phyloP scores from a whole-genome alignment of 1,140 invertebrate species.

The Dryas iulia region DNA sequence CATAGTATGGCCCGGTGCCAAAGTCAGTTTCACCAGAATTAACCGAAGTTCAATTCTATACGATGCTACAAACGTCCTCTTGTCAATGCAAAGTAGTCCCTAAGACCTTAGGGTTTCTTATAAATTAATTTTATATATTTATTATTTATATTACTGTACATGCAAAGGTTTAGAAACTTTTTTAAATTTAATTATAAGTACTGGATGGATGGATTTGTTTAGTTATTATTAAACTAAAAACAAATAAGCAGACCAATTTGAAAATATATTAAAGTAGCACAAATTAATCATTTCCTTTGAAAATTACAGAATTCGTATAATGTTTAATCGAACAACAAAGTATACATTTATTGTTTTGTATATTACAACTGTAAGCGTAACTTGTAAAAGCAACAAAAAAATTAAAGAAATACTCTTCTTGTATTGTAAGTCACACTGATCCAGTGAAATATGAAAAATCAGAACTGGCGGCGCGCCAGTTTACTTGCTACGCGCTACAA shows the following conservation, averaged over 20 bases:
- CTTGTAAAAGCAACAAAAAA: conserved; percentile 9
- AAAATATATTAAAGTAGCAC: too few species aligned
- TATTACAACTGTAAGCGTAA: neutral
- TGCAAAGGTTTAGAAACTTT: too few species aligned
- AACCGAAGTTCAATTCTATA: conserved; percentile 20
- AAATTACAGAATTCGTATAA: too few species aligned
- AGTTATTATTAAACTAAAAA: too few species aligned
- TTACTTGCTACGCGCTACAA: conserved; percentile 15
- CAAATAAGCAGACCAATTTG: too few species aligned
- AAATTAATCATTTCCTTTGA: too few species aligned
- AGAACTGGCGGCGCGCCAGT: conserved; percentile 25
- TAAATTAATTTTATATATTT: neutral
- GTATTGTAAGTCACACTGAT: conserved; percentile 26
- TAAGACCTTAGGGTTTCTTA: neutral
- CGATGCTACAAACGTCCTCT: conserved; percentile 20
- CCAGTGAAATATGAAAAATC: conserved; percentile 30
- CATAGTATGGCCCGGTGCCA: conserved; percentile 24
- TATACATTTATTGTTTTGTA: too few species aligned
- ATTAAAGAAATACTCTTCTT: conserved; percentile 24
- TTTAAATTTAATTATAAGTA: too few species aligned
- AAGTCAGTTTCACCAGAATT: conserved; percentile 28
- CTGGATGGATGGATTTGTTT: too few species aligned
- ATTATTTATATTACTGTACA: neutral
- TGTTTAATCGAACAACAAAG: too few species aligned
- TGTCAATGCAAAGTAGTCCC: conserved; percentile 2